Conservation (phyloP, 1,140 invertebrate genomes). For the Trypoxylus dichotomus region DNA sequence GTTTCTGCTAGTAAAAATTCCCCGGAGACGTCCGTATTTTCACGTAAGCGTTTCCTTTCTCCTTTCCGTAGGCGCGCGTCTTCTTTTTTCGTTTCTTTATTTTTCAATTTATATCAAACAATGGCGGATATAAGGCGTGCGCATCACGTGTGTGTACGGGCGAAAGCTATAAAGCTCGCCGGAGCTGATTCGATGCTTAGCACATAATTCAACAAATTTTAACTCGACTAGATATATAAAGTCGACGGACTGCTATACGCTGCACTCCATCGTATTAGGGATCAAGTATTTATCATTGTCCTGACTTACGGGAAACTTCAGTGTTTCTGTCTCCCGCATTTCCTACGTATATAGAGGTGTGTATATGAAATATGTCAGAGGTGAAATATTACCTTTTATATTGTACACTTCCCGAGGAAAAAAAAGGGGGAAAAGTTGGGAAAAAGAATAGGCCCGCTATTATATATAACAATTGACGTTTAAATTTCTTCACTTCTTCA, state of each 20-base stretch:
- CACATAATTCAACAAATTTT: constrained; percentile 23
- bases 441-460: not conserved
- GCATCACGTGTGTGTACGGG: not conserved
- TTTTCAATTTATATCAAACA: constrained; percentile 22
- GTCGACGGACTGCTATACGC: not conserved
- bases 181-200: constrained; percentile 5
- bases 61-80: not conserved
- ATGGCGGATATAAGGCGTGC: not conserved
- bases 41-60: not conserved
- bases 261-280: not conserved
- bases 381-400: constrained; percentile 10
- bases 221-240: constrained; percentile 12
- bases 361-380: constrained; percentile 6
- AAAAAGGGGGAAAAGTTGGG: not conserved
- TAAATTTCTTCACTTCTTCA: too few relatives aligned
- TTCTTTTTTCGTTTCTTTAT: not conserved
- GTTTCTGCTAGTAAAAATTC: not conserved
- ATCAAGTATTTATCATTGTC: constrained; percentile 21
- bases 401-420: not conserved
- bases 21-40: not conserved
- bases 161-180: not conserved
- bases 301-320: constrained; percentile 1
- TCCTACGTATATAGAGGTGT: not conserved
- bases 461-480: not conserved
- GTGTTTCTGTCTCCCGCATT: not conserved